Evolutionary conservation across 2,113 vertebrate genomes (phyloP).

Genomic region (Aptenodytes patagonicus): DNA sequence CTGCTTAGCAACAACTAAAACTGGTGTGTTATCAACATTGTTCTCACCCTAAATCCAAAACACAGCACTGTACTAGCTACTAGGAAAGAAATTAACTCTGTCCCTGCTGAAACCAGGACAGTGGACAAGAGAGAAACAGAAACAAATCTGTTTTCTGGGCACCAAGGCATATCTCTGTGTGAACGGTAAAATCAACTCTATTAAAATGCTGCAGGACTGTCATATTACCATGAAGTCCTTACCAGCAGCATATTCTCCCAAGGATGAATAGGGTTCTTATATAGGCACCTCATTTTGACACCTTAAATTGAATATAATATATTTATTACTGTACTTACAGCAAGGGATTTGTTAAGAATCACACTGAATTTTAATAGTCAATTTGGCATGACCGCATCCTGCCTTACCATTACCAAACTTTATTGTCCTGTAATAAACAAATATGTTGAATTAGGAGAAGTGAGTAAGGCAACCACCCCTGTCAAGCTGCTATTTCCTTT

Average conservation of each 20-base stretch:
- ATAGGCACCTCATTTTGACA: not conserved
- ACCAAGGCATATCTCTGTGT: not conserved
- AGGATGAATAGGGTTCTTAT: not conserved
- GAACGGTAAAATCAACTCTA: not conserved
- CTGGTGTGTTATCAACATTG: no score
- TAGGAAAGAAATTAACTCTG: no score
- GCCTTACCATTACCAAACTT: not conserved
- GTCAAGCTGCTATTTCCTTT: not conserved
- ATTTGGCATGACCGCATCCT: not conserved
- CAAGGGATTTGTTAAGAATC: not conserved
- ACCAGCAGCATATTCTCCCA: not conserved
- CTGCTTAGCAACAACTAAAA: no score
- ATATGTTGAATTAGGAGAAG: not conserved
- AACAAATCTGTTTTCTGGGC: not conserved
- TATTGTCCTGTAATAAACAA: not conserved
- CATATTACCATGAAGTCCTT: not conserved
- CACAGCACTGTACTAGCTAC: no score
- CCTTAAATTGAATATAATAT: not conserved
- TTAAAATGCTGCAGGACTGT: not conserved
- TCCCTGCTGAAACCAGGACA: no score
- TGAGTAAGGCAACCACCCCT: rapidly evolving
- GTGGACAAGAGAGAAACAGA: not conserved
- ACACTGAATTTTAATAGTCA: not conserved
- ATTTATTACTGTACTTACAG: not conserved
- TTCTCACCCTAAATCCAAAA: no score